A percentile compares a stretch with the other conserved stretches of the same genome.
These are phyloP conservation scores for Troilus luridus DNA, from an alignment of 2,888 invertebrate genomes.

Conservation along the genomic window DNA sequence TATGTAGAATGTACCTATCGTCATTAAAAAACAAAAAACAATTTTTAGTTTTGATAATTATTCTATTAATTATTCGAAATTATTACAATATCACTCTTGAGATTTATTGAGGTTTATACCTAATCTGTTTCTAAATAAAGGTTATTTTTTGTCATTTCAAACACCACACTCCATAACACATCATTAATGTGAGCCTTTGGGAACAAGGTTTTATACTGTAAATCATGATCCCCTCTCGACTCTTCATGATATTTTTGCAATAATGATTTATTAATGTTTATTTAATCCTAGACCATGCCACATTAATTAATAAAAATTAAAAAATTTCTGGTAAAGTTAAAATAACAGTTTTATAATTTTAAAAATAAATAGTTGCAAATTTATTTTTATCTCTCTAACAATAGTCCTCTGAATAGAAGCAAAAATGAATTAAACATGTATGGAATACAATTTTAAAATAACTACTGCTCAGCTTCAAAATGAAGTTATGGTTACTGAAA, in stretches of 20 bases:
- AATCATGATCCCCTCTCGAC: neutral
- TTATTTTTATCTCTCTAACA: neutral
- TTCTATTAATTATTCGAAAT: no score
- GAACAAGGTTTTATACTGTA: no score
- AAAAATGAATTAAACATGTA: neutral
- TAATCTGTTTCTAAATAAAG: neutral
- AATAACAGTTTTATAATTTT: no score
- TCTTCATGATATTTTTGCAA: neutral
- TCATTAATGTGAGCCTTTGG: neutral
- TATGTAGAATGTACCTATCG: neutral
- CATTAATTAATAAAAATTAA: neutral
- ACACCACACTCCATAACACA: neutral
- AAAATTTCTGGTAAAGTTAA: neutral
- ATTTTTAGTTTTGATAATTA: no score
- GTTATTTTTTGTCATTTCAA: neutral
- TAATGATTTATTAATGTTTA: neutral
- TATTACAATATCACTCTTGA: neutral
- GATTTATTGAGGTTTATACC: neutral
- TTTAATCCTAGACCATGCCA: neutral
- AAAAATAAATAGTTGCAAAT: neutral
- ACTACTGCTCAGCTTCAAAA: neutral
- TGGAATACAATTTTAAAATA: neutral
- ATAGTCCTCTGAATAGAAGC: neutral
- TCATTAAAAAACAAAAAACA: neutral
- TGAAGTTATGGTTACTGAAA: neutral